A percentile compares a stretch with the other conserved stretches of the same genome.
Evolutionary conservation across 2,797 vertebrate species (phyloP).

Genomic region (Periophthalmus magnuspinnatus): DNA sequence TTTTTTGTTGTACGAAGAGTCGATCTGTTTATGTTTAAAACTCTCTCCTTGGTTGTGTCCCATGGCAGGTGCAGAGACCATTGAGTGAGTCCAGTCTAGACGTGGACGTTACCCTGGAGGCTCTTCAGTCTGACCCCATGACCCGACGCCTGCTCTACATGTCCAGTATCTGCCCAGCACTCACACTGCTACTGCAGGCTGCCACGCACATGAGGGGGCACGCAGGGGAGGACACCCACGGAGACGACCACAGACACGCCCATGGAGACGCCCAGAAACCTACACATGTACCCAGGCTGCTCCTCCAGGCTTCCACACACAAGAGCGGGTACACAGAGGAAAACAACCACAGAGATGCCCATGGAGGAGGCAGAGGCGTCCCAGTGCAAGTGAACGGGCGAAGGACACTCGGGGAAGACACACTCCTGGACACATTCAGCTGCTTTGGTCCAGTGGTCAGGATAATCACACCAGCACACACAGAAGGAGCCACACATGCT

Average conservation of each 20-base stretch:
- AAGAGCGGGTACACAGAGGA: too few relatives aligned
- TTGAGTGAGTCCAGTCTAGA: constrained; percentile 78
- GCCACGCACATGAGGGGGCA: constrained; percentile 31
- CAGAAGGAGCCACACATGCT: constrained; percentile 70
- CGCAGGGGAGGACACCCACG: constrained; percentile 2
- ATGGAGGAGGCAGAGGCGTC: neutral
- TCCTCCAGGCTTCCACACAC: neutral
- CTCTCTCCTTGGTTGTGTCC: neutral
- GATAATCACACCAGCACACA: constrained; percentile 69
- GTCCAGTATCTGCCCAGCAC: constrained; percentile 25
- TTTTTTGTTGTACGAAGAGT: too few relatives aligned
- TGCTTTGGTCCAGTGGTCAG: constrained; percentile 72
- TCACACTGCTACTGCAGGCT: neutral
- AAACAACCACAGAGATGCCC: too few relatives aligned
- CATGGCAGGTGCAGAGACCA: constrained; percentile 82
- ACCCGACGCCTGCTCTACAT: constrained; percentile 76
- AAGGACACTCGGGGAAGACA: constrained; percentile 60
- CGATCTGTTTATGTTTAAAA: too few relatives aligned
- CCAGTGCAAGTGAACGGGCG: constrained; percentile 2
- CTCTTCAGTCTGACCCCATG: constrained; percentile 74
- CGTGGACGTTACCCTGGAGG: constrained; percentile 70
- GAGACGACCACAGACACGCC: too few relatives aligned
- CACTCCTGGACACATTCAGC: constrained; percentile 69
- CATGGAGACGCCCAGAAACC: too few relatives aligned
- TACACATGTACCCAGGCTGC: too few relatives aligned